Evolutionary conservation across 2,888 invertebrate species (phyloP), one percentile per base, ranked within the genome.

Genomic region (Eurois occulta): DNA sequence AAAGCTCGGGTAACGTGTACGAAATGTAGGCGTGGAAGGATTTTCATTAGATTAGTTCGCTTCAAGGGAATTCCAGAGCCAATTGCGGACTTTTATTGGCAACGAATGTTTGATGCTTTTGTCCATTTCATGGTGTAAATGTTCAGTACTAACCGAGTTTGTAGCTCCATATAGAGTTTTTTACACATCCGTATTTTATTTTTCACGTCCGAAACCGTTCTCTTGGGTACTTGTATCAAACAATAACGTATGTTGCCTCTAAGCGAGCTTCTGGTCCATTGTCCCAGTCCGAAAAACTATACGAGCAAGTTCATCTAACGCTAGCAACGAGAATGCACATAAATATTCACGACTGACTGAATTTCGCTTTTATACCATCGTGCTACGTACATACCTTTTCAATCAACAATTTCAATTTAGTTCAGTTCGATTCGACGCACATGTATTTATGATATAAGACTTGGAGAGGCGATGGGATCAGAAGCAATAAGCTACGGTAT

Each of bases 401-500:
- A 85, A 88, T 88, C 87, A 88, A 87, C 87, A 80, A 81, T 88
- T 85, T 81, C 84, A 88, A 88, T 88, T 88, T 84, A 85, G 86
- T 86, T 86, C 82, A 68, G 71, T 82, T 76, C 81, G 81, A 85
- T 78, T 78, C 75, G 78, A 77, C 74, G 81, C 72, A 78, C 79
- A 81, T 73, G 71, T 80, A 84, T 84, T 84, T 87, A 84, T 83
- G 78, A 86, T 82, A 81, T 76, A 75, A 77, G 65, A 75, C 76
- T 73, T 75, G 66, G 69, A 65, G 66, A 67, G 64, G 71, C 55
- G 69, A 72, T 75, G 69, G 75, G 64, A 82, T 77, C 70, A 38
- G 46, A 67, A 66, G 43, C 80, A 67, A 60, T 84, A 84, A 52
- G 41, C 18, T 65, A 66, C n/a, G 64, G 24, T 58, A 78, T 69